Base-by-base conservation (phyloP, 2,888 invertebrate genomes). In the Hyles lineata region DNA sequence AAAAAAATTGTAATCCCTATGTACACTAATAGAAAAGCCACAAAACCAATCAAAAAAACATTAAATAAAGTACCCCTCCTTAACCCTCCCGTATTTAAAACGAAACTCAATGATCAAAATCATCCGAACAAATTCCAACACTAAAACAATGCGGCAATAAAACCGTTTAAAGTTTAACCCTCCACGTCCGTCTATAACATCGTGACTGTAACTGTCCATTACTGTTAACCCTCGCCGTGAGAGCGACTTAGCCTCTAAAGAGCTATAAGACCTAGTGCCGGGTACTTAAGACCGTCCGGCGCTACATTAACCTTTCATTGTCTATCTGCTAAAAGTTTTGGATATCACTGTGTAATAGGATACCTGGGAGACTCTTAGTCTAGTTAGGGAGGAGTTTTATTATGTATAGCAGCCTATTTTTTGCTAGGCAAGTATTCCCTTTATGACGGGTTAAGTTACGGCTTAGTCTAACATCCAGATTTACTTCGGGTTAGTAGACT, bases 271-370 rank as follows among this genome's bases (percentile, higher is more conserved):
- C 59, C 59, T 59, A 59, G 59, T 59, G 23, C 23, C 23, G 15
- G 59, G 21, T 23, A 59, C 59, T 59, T 59, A 59, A 59, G 59
- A 59, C 23, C 59, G 59, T 59, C 59, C 59, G 23, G 23, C 23
- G 59, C 59, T 59, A 58, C 58, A 58, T 58, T 58, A 59, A 59
- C 23, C 59, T 23, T 23, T 23, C 59, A 59, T 59, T 59, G 59
- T 59, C 59, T 8, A 21, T 21, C 21, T 59, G 23, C n/a, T 23
- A 2, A 59, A 59, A 59, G 59, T 59, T 59, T 59, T 59, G 59
- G 23, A 59, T 55, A 5, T 11, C n/a, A 4, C 21, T 59, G 21
- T 23, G n/a, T 23, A 21, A 43, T 43, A 43, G 43, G 43, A 43
- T 43, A 43, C 11, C 15, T 43, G 43, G 11, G 43, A 29, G 29